phyloP scores from a whole-genome alignment of 2,797 vertebrate species.

The Spinus pinus region DNA sequence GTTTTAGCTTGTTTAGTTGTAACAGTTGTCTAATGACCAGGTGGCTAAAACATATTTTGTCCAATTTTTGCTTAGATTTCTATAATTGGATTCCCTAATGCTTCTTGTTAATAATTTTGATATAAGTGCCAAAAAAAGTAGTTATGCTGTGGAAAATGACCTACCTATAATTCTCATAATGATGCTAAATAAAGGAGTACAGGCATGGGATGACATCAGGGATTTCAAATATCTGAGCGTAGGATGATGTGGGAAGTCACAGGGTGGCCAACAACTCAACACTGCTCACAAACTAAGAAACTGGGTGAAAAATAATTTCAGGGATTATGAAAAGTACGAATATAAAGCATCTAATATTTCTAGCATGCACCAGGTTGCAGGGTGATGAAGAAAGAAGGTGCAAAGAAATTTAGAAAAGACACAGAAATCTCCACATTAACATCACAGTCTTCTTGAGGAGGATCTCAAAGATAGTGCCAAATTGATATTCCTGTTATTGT shows the following conservation, averaged over 20 bases:
- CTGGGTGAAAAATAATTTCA: neutral
- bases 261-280: neutral
- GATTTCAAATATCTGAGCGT: accelerated
- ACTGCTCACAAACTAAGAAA: neutral
- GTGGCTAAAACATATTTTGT: neutral
- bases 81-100: neutral
- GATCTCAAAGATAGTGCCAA: neutral
- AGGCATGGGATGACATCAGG: neutral
- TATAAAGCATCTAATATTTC: neutral
- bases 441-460: neutral
- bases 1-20: neutral
- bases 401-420: neutral
- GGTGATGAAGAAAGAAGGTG: neutral
- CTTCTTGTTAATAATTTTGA: neutral
- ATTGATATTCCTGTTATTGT: neutral
- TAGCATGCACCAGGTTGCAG: neutral
- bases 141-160: neutral
- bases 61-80: neutral
- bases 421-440: neutral
- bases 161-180: neutral
- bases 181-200: neutral
- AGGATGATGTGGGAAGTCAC: neutral
- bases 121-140: neutral
- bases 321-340: neutral
- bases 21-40: neutral